phyloP scores from a whole-genome alignment of 2,888 invertebrate species.

The Xestia c-nigrum region DNA sequence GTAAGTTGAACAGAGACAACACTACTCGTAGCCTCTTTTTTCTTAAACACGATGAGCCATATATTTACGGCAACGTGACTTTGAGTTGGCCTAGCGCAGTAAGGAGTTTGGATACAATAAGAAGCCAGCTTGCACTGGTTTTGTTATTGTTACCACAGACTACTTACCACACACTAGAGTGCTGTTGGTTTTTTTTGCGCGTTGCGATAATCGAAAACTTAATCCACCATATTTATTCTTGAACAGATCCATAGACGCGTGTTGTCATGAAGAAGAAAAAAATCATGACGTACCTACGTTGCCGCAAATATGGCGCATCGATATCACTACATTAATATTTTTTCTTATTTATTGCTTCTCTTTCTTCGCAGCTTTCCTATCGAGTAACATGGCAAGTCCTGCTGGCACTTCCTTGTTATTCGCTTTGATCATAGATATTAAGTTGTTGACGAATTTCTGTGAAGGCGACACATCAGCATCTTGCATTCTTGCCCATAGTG shows the following conservation, averaged over 20 bases:
- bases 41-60: too few species aligned
- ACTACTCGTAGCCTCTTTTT: background rate
- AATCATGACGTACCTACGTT: background rate
- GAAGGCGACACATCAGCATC: conserved; percentile 83
- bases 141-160: background rate
- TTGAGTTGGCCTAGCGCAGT: background rate
- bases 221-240: too few species aligned
- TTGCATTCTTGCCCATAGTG: conserved; percentile 87
- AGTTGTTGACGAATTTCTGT: conserved; percentile 80
- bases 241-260: background rate
- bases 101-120: background rate
- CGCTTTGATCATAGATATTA: conserved; percentile 79
- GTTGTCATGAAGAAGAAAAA: background rate
- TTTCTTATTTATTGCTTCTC: conserved; percentile 43
- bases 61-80: background rate
- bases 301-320: background rate
- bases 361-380: conserved; percentile 67
- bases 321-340: background rate
- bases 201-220: background rate
- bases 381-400: conserved; percentile 74
- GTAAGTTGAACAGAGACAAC: background rate
- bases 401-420: conserved; percentile 80
- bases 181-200: background rate
- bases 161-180: background rate
- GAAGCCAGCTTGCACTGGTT: background rate